These are phyloP conservation scores for Scaptomyza reducta DNA, from an alignment of 2,888 invertebrate genomes.

Conservation along the genomic window DNA sequence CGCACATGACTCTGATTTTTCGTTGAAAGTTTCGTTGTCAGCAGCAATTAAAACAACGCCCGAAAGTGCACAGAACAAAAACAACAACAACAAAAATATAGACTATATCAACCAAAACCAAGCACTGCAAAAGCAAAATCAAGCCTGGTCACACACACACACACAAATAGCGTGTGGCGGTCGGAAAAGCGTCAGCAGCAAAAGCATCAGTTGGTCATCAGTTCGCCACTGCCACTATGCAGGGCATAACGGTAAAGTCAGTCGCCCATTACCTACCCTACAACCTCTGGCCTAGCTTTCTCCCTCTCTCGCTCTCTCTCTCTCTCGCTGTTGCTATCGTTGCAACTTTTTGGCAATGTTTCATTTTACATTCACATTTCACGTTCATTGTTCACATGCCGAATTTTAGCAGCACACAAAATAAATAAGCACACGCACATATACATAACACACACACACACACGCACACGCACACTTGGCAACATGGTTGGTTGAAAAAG, in stretches of 20 bases:
- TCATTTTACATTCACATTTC: conserved; percentile 49
- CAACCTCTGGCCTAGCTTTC: not conserved
- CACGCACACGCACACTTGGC: conserved; percentile 17
- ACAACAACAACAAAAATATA: conserved; percentile 19
- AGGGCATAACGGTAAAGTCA: conserved; percentile 15
- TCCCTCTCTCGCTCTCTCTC: too few relatives aligned
- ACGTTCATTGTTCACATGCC: conserved; percentile 71
- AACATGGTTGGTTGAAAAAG: conserved; percentile 27
- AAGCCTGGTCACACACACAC: conserved; percentile 31
- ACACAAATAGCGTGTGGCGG: conserved; percentile 37
- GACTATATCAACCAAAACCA: conserved; percentile 17
- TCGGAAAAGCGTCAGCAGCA: conserved; percentile 51
- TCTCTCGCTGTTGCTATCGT: too few relatives aligned
- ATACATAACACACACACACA: conserved; percentile 24
- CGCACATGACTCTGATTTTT: conserved; percentile 58
- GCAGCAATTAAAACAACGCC: conserved; percentile 69
- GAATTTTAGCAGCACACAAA: conserved; percentile 66
- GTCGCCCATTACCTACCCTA: conserved; percentile 21
- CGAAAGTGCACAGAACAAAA: conserved; percentile 55
- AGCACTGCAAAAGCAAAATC: conserved; percentile 39
- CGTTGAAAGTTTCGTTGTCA: conserved; percentile 73
- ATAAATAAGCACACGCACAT: conserved; percentile 56
- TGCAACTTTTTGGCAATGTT: conserved; percentile 24
- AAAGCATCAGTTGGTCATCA: conserved; percentile 53
- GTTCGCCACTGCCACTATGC: conserved; percentile 10